These are phyloP conservation scores for Tokudaia muenninki DNA, from an alignment of 2,797 vertebrate species.

Conservation along the genomic window DNA sequence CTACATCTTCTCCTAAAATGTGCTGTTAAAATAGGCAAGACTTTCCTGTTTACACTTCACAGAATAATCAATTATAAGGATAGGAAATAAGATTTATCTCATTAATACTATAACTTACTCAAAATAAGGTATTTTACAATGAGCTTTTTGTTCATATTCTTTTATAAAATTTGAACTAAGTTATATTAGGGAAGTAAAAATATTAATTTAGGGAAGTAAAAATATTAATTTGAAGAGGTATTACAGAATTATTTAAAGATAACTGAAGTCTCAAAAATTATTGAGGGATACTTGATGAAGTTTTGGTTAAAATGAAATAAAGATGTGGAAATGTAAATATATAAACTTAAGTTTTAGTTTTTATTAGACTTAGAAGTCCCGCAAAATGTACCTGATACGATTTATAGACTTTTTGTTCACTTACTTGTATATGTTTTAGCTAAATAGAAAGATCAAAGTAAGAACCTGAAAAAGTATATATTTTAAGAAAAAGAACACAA, in stretches of 20 bases:
- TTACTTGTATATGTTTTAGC: slow-evolving; percentile 50
- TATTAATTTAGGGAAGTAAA: slow-evolving; percentile 37
- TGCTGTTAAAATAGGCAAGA: slow-evolving; percentile 3
- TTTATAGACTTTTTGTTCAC: slow-evolving; percentile 58
- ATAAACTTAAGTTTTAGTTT: slow-evolving; percentile 50
- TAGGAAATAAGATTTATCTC: slow-evolving; percentile 63
- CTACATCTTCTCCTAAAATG: not conserved
- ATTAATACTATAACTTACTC: slow-evolving; percentile 58
- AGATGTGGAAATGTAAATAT: slow-evolving; percentile 14
- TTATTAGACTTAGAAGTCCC: slow-evolving; percentile 55
- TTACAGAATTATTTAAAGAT: slow-evolving; percentile 62
- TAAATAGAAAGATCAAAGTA: slow-evolving; percentile 65
- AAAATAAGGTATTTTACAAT: slow-evolving; percentile 61
- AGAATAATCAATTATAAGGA: not conserved
- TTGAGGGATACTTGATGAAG: slow-evolving; percentile 33
- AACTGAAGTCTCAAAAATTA: slow-evolving; percentile 34
- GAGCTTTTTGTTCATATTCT: slow-evolving; percentile 39
- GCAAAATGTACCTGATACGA: not conserved
- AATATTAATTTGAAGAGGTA: slow-evolving; percentile 46
- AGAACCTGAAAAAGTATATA: slow-evolving; percentile 60
- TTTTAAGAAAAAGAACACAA: slow-evolving; percentile 51
- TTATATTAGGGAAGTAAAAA: slow-evolving; percentile 61
- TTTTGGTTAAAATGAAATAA: slow-evolving; percentile 41
- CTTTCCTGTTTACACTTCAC: slow-evolving; percentile 16
- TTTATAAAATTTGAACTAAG: slow-evolving; percentile 62